These are phyloP conservation scores for Pachyseris speciosa DNA, from an alignment of 64 coral and sea anemone species.

Conservation along the genomic window DNA sequence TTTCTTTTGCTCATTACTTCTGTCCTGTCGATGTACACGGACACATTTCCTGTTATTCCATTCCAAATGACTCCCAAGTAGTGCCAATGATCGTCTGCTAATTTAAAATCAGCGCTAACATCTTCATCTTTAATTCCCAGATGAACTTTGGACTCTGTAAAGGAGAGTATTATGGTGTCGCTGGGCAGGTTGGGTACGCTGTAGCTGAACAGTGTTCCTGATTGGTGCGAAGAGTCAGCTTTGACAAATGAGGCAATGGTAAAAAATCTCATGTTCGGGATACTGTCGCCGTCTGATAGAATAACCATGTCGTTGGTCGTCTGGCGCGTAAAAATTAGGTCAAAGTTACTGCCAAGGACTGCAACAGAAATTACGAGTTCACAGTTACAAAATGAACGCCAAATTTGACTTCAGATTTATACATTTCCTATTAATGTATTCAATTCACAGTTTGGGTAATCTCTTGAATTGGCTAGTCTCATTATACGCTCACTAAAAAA, in stretches of 20 bases:
- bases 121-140: constrained; percentile 37
- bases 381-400: background rate
- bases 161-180: constrained; percentile 62
- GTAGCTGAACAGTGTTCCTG: constrained; percentile 71
- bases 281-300: constrained; percentile 37
- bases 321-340: constrained; percentile 49
- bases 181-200: constrained; percentile 1
- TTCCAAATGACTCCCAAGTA: constrained; percentile 60
- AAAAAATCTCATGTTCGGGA: constrained; percentile 35
- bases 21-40: constrained; percentile 31
- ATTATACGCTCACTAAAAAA: background rate
- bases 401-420: no score
- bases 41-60: background rate
- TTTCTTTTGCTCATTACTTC: background rate
- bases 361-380: background rate
- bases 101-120: constrained; percentile 15
- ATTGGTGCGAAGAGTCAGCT: constrained; percentile 19
- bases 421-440: no score
- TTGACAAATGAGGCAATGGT: constrained; percentile 62
- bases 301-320: constrained; percentile 51
- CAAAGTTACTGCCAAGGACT: constrained; percentile 72
- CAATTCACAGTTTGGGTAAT: no score
- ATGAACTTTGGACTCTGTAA: constrained; percentile 28
- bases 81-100: constrained; percentile 65
- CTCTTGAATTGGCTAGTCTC: no score